Evolutionary conservation across 2,888 invertebrate species (phyloP), one percentile per base, ranked within the genome.

Genomic region (Drosophila peninsularis): DNA sequence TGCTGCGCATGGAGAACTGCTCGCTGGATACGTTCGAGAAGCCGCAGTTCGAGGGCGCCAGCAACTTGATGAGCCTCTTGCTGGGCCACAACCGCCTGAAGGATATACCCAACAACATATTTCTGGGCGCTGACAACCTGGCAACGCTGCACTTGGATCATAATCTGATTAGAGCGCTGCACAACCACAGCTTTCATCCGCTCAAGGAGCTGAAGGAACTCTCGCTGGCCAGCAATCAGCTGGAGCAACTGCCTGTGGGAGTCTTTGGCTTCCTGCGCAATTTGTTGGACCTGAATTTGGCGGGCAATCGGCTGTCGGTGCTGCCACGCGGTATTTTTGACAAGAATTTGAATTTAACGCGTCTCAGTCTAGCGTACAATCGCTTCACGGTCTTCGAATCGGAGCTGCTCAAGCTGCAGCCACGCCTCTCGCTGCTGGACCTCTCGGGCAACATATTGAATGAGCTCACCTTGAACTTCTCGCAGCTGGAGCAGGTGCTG

Each of bases 21-120:
- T 90, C 91, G 14, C 62, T 91, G 71, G 91, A 91, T 62, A 78
- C 86, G 0, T 91, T 91, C 49, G 91, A 91, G 78, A 90, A 90
- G 45, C 91, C 91, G 4, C 91, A 91, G 54, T 91, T 91, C 53
- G 92, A 91, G 63, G 91, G 91, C 5, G 91, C 91, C 64, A 91
- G 91, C 80, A 91, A 91, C 70, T 62, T 91, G 79, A 90, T 91
- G 90, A 86, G 88, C 32, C 66, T 91, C 19, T 90, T 83, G 55
- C 54, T 91, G 69, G 90, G 90, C 1, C 79, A 90, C 62, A 91
- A 91, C 78, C 83, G 82, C 1, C 55, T 91, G 19, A 82, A 72
- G 49, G 91, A 91, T 53, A 90, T 91, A 58, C 91, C 91, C 14
- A 91, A 90, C 66, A 91, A 92, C 39, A 91, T 91, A 39, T 91